These are phyloP conservation scores for Pygocentrus nattereri DNA, from an alignment of 2,797 vertebrate species.

Conservation along the genomic window DNA sequence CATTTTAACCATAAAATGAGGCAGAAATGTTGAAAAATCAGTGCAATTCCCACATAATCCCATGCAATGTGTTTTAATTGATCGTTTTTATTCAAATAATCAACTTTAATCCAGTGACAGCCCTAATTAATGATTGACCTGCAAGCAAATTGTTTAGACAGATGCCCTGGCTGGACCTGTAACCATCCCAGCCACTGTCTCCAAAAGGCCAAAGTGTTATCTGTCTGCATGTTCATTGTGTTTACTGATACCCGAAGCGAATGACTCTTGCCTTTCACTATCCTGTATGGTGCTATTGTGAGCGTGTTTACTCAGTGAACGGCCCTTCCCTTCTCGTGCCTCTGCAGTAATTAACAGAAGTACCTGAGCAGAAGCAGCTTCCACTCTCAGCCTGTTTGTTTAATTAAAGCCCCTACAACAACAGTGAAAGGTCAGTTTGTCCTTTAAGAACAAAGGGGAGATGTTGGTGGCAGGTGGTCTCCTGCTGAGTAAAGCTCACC, in stretches of 20 bases:
- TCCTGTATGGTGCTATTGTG: neutral
- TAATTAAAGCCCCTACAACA: constrained; percentile 56
- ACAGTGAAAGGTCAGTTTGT: constrained; percentile 46
- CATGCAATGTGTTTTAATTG: too few species aligned
- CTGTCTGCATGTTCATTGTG: constrained; percentile 37
- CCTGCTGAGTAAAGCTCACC: constrained; percentile 44
- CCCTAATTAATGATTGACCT: too few species aligned
- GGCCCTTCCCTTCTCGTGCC: neutral
- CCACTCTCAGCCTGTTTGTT: constrained; percentile 54
- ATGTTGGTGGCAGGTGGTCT: constrained; percentile 52
- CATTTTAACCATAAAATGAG: too few species aligned
- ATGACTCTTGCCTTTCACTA: constrained; percentile 25
- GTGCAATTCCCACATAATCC: too few species aligned
- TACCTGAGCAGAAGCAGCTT: constrained; percentile 23
- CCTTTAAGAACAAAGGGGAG: constrained; percentile 36
- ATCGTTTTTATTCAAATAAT: too few species aligned
- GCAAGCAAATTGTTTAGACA: too few species aligned
- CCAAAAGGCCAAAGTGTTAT: constrained; percentile 17
- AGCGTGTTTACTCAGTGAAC: constrained; percentile 25
- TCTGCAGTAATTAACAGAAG: constrained; percentile 39
- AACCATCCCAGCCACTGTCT: constrained; percentile 21
- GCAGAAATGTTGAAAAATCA: too few species aligned
- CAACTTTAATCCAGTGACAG: too few species aligned
- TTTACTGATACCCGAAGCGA: constrained; percentile 16
- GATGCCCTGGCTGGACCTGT: neutral